Evolutionary conservation across 1,140 invertebrate species (phyloP), one percentile per base, ranked within the genome.

Genomic region (Drosophila mayri): DNA sequence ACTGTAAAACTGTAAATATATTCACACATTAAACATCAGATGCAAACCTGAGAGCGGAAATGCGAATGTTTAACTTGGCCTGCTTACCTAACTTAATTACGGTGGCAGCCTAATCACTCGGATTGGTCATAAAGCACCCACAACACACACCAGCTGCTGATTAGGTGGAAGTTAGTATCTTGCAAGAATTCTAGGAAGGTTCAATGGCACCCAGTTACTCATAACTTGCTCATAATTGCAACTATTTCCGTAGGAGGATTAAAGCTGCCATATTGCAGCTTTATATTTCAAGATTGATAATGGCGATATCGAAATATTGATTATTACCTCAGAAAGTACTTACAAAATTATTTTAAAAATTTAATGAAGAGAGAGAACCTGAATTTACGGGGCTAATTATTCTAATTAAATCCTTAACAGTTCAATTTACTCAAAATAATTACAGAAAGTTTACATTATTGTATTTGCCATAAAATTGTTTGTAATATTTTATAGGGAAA

Each of bases 1-100:
- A 32, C 49, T 59, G 22, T 67, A 54, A 47, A 64, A 55, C 38
- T 76, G 62, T 76, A 76, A 68, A 76, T 60, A 76, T 49, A 61
- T 55, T 25, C 41, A 58, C 46, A 62, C 47, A 46, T 40, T 60
- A 72, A 73, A 60, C 70, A 50, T 18, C 30, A 49, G 44, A 37
- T 22, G 60, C 20, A 40, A 38, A 20, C 16, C 22, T 40, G 30
- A 67, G 47, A 28, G 2, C 52, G 37, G 47, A 76, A 66, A n/a
- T 50, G 50, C 32, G 72, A 74, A 25, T 55, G 14, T 55, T 55
- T 47, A 63, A 63, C 18, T 25, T 52, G 46, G 37, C 30, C 20
- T 50, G 58, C 28, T 28, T 63, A 28, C 46, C 28, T 52, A 44
- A 28, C 30, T 22, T 22, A 55, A 11, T 20, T 46, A 30, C 8